Conservation (phyloP, 2,797 vertebrate genomes). For the Darevskia nairensis region DNA sequence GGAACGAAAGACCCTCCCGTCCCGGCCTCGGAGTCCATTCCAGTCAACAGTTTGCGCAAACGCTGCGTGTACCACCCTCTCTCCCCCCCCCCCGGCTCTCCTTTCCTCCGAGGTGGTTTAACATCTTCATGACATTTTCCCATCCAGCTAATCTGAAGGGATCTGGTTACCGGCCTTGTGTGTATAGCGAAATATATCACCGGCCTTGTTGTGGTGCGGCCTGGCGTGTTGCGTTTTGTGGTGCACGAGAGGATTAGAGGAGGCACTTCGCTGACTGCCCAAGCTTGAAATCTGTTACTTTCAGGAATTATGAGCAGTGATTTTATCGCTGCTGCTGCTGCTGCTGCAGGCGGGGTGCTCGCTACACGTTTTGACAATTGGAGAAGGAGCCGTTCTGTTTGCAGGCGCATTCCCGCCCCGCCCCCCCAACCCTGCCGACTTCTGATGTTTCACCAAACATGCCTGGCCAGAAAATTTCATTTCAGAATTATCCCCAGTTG, state of each 20-base stretch:
- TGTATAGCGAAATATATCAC: slow-evolving; percentile 26
- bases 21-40: neutral
- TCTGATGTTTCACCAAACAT: slow-evolving; percentile 1
- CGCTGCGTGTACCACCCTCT: rapidly evolving
- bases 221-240: slow-evolving; percentile 15
- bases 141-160: slow-evolving; percentile 9
- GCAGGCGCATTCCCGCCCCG: neutral
- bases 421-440: neutral
- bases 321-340: neutral
- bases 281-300: slow-evolving; percentile 42
- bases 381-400: rapidly evolving
- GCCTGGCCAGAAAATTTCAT: neutral
- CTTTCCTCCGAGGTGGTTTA: neutral
- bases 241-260: slow-evolving; percentile 35
- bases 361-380: neutral
- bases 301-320: slow-evolving; percentile 34
- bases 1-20: neutral
- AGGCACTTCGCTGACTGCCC: slow-evolving; percentile 10
- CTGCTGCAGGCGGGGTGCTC: rapidly evolving
- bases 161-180: slow-evolving; percentile 26
- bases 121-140: slow-evolving; percentile 32
- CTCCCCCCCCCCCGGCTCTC: neutral
- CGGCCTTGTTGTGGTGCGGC: slow-evolving; percentile 12
- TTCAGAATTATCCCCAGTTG: slow-evolving; percentile 1
- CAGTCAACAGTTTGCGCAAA: neutral